These are phyloP conservation scores for Listronotus oregonensis DNA, from an alignment of 1,140 invertebrate species.

Conservation along the genomic window DNA sequence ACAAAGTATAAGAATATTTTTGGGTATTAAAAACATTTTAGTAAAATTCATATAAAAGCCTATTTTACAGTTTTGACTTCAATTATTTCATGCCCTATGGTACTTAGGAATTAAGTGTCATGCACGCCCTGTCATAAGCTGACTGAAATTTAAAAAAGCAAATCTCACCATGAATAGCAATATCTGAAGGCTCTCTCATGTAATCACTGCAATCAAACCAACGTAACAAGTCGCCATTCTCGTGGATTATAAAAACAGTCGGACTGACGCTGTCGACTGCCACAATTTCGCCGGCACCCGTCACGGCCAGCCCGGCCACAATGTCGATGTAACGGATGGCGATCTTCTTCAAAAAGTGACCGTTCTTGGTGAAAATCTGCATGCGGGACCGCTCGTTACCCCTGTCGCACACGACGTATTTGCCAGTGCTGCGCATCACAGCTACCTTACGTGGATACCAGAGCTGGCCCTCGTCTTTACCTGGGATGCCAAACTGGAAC, in stretches of 20 bases:
- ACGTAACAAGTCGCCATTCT: slow-evolving; percentile 84
- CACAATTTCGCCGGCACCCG: slow-evolving; percentile 87
- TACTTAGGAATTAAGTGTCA: no score
- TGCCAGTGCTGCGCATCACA: slow-evolving; percentile 83
- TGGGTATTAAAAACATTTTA: no score
- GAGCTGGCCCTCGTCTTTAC: slow-evolving; percentile 92
- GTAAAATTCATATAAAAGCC: no score
- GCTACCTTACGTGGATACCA: slow-evolving; percentile 97
- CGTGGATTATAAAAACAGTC: slow-evolving; percentile 92
- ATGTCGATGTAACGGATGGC: slow-evolving; percentile 95
- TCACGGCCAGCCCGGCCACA: slow-evolving; percentile 93
- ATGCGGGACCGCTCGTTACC: slow-evolving; percentile 94
- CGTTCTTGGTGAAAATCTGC: slow-evolving; percentile 92
- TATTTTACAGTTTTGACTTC: no score
- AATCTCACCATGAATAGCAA: slow-evolving; percentile 83
- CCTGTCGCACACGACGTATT: slow-evolving; percentile 95
- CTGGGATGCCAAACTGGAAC: slow-evolving; percentile 87
- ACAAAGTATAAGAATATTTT: no score
- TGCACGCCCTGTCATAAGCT: no score
- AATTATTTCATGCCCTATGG: no score
- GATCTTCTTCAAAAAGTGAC: slow-evolving; percentile 90
- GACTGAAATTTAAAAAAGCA: no score
- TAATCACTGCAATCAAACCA: slow-evolving; percentile 98
- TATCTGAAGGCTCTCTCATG: slow-evolving; percentile 96
- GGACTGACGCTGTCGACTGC: slow-evolving; percentile 97